A percentile compares a stretch with the other conserved stretches of the same genome.
phyloP scores from a whole-genome alignment of 2,888 invertebrate genomes.

The Carabus problematicus region DNA sequence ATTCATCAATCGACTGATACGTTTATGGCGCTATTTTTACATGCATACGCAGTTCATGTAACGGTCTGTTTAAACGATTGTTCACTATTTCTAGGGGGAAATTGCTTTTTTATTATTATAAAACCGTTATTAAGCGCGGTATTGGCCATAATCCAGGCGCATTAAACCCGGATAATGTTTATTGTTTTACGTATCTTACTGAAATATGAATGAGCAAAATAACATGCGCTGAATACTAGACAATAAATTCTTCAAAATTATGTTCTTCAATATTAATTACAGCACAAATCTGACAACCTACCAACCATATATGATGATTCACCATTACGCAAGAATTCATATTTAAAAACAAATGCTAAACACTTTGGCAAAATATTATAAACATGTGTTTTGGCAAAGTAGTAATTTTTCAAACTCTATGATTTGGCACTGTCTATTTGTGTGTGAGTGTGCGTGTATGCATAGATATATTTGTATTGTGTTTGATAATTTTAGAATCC shows the following conservation, averaged over 20 bases:
- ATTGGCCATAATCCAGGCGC: neutral
- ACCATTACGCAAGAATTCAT: neutral
- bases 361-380: slow-evolving; percentile 17
- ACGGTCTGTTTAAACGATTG: slow-evolving; percentile 11
- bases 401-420: slow-evolving; percentile 39
- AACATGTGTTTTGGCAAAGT: slow-evolving; percentile 30
- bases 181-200: neutral
- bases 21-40: slow-evolving; percentile 31
- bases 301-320: too few species aligned
- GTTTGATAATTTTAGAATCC: slow-evolving; percentile 36
- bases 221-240: neutral
- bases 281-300: too few species aligned
- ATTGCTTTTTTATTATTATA: too few species aligned
- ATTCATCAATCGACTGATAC: slow-evolving; percentile 22
- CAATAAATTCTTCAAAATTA: too few species aligned
- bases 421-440: slow-evolving; percentile 32
- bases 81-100: too few species aligned
- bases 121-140: too few species aligned
- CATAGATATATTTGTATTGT: slow-evolving; percentile 31
- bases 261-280: neutral
- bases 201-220: neutral
- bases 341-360: slow-evolving; percentile 9
- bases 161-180: neutral
- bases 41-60: slow-evolving; percentile 23
- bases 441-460: too few species aligned